phyloP scores from a whole-genome alignment of 2,888 invertebrate genomes.

The Athrips mouffetella region DNA sequence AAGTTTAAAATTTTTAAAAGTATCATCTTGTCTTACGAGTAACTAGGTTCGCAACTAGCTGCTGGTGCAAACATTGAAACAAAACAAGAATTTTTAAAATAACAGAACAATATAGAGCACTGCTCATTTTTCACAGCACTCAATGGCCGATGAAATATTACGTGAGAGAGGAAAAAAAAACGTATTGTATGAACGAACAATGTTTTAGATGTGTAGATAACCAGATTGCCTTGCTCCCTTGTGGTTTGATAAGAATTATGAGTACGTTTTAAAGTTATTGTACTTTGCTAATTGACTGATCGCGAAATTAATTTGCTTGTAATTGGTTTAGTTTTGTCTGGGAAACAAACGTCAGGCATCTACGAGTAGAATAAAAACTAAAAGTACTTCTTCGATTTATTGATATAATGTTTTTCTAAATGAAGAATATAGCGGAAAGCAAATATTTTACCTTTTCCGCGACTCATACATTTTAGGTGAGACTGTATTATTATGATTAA shows the following conservation, averaged over 20 bases:
- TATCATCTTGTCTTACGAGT: too few relatives aligned
- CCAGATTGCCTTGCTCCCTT: slow-evolving; percentile 16
- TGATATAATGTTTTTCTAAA: too few relatives aligned
- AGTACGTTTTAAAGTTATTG: slow-evolving; percentile 17
- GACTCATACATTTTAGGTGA: too few relatives aligned
- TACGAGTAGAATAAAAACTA: too few relatives aligned
- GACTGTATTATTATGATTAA: too few relatives aligned
- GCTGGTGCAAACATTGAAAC: too few relatives aligned
- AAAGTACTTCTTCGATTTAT: too few relatives aligned
- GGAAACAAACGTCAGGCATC: too few relatives aligned
- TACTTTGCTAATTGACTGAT: slow-evolving; percentile 10
- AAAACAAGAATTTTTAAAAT: not conserved
- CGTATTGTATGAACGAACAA: slow-evolving; percentile 55
- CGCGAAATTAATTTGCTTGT: slow-evolving; percentile 1
- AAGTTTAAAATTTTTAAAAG: too few relatives aligned
- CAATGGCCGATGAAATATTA: slow-evolving; percentile 37
- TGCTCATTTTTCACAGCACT: slow-evolving; percentile 32
- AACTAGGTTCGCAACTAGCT: slow-evolving; percentile 19
- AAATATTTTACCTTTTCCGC: too few relatives aligned
- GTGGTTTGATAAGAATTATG: slow-evolving; percentile 19
- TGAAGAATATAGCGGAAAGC: too few relatives aligned
- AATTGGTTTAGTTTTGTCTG: not conserved
- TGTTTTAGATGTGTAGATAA: slow-evolving; percentile 51
- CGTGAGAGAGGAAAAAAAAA: slow-evolving; percentile 54
- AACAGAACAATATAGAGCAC: slow-evolving; percentile 28